Evolutionary conservation across 2,797 vertebrate genomes (phyloP), one percentile per base, ranked within the genome.

Genomic region (Betta splendens): DNA sequence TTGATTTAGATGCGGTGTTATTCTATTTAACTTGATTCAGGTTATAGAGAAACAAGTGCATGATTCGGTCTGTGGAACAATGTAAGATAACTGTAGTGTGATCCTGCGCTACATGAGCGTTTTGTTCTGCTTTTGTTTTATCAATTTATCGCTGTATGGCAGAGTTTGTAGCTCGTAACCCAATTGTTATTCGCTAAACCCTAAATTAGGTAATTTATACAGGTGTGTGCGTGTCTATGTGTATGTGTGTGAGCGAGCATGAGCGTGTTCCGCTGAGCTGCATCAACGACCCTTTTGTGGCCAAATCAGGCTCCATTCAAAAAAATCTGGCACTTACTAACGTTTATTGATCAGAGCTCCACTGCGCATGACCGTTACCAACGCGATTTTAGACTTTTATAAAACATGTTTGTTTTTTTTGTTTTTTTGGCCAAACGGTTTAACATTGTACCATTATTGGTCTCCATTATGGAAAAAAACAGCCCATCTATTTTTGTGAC

Each of bases 241-340:
- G 23, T 25, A 7, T 4, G 23, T 3, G 23, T 3, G 23, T 3
- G 23, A 3, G 23, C 3, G 23, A 26, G 36, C 32, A 42, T n/a
- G 22, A 13, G 18, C 13, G 38, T 48, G 50, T 32, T 65, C 45
- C 43, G 20, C 35, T 3, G 16, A 49, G 26, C 37, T 32, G 21
- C 42, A 38, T 53, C 31, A 17, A 60, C 57, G 60, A 60, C 23
- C 45, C 53, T 44, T 12, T 46, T 44, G 47, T 43, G 48, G 22
- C 12, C 26, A 21, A 26, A 62, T 31, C 29, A 57, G 9, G 6
- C 26, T 67, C 65, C 69, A 77, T 79, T 80, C 70, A 82, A 72
- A 72, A 69, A 81, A 75, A 75, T 32, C 28, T 17, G 17, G 4
- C 47, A 60, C 47, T 55, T 51, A n/a, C n/a, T 20, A 22, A 58